Evolutionary conservation across 2,113 vertebrate species (phyloP).

Genomic region (Crotalus helleri): DNA sequence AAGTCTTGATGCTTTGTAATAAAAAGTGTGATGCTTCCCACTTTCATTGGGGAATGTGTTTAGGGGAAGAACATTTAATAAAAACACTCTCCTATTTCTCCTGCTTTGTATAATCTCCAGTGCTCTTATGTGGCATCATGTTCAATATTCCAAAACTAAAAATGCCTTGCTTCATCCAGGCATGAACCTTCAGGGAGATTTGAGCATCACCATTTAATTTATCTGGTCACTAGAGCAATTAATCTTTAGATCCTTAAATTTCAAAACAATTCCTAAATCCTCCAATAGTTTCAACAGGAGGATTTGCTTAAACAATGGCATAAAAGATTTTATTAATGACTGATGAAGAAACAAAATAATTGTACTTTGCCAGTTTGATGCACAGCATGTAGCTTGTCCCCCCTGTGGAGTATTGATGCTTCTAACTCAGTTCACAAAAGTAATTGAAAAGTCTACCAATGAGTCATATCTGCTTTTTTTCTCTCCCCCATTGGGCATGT

Average conservation of each 20-base stretch:
- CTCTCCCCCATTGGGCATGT: not conserved
- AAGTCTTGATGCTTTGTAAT: not conserved
- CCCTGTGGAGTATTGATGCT: not conserved
- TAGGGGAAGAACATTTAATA: slow-evolving; percentile 25
- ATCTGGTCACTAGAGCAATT: slow-evolving; percentile 26
- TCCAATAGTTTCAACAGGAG: slow-evolving; percentile 27
- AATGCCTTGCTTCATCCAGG: slow-evolving; percentile 25
- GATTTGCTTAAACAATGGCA: slow-evolving; percentile 48
- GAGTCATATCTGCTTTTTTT: not conserved
- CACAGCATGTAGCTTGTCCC: not conserved
- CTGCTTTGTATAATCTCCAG: slow-evolving; percentile 9
- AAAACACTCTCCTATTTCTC: not conserved
- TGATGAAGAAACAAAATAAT: slow-evolving; percentile 15
- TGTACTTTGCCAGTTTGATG: not conserved
- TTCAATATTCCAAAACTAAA: slow-evolving; percentile 11
- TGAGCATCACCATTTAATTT: slow-evolving; percentile 32
- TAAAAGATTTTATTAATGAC: not conserved
- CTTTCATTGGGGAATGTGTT: not conserved
- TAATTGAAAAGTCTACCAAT: not conserved
- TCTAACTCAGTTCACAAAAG: not conserved
- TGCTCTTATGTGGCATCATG: not conserved
- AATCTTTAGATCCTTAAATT: slow-evolving; percentile 17
- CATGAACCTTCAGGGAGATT: slow-evolving; percentile 14
- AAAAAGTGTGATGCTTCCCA: not conserved
- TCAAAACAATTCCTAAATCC: slow-evolving; percentile 35